These are phyloP conservation scores for Mico argentatus DNA, from an alignment of 2,797 vertebrate genomes.

Conservation along the genomic window DNA sequence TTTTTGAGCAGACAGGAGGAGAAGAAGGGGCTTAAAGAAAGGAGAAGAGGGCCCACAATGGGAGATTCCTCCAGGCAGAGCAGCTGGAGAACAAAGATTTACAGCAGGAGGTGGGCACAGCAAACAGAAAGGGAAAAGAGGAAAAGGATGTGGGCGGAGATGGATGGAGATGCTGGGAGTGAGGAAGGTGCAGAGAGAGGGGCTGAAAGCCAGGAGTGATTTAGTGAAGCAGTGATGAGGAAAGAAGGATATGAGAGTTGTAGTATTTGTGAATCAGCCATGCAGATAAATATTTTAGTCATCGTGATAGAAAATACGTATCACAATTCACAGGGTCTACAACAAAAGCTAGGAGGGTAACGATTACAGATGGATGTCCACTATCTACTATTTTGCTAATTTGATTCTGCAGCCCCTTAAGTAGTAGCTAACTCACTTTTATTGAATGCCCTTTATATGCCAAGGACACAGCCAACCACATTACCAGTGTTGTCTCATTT, in stretches of 20 bases:
- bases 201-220: background rate
- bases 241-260: background rate
- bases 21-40: background rate
- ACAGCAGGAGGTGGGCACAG: background rate
- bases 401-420: background rate
- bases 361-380: background rate
- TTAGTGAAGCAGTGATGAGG: background rate
- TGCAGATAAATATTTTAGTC: constrained; percentile 5
- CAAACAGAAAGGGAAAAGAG: background rate
- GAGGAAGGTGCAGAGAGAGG: background rate
- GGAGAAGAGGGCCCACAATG: background rate
- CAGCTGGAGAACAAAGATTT: background rate
- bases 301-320: background rate
- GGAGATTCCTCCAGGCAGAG: background rate
- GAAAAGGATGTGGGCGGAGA: background rate
- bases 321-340: no score
- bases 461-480: background rate
- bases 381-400: background rate
- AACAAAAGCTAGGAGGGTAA: background rate
- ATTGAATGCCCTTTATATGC: background rate
- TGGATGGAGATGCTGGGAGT: background rate
- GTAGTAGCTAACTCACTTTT: background rate
- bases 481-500: background rate
- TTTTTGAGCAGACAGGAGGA: background rate
- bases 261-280: background rate